Base-by-base conservation (phyloP, 2,113 vertebrate species). In the Platichthys flesus region DNA sequence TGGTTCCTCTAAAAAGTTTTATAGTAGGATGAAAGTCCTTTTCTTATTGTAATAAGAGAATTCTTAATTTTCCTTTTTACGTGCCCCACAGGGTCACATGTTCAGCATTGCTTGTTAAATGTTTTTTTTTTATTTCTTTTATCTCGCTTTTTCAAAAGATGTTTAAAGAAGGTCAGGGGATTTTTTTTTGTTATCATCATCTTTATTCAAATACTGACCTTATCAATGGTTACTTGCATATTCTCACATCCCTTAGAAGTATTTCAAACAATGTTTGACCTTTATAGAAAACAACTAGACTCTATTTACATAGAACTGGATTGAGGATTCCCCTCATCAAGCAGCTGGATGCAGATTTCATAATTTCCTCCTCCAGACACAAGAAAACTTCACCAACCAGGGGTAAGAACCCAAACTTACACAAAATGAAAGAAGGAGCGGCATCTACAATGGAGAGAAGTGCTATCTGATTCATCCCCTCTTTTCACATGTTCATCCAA, bases 131-230 rank as follows among this genome's bases (percentile, higher is more conserved):
- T 31, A 31, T 6, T 31, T 74, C 18, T 81, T 15, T 66, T 58
- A n/a, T 79, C 62, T 79, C 9, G 3, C 71, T 70, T 42, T 60
- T 59, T 76, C 71, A 87, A 81, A 78, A 74, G 23, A 84, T 78
- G 73, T 77, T 82, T 58, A 82, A 82, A 71, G 85, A 91, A 92
- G 84, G 91, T 90, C 89, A 89, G 49, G 9, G 26, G 18, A 80
- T n/a, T 6, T 24, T 60, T 77, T 61, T 52, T 71, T 81, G 69
- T 61, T 24, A 47, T 21, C 85, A 85, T 86, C 76, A 67, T 83
- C 74, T 76, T 88, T 91, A 93, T 94, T 93, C 89, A 93, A 92
- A 94, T 91, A 69, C 64, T 86, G 90, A 93, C 93, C 93, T 93
- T 93, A 93, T 93, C 93, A 93, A 85, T 75, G 77, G 61, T 35